Percentiles rank a stretch among this genome's conserved stretches.
These are phyloP conservation scores for Erinaceus europaeus DNA, from an alignment of 2,113 vertebrate genomes.

Conservation along the genomic window DNA sequence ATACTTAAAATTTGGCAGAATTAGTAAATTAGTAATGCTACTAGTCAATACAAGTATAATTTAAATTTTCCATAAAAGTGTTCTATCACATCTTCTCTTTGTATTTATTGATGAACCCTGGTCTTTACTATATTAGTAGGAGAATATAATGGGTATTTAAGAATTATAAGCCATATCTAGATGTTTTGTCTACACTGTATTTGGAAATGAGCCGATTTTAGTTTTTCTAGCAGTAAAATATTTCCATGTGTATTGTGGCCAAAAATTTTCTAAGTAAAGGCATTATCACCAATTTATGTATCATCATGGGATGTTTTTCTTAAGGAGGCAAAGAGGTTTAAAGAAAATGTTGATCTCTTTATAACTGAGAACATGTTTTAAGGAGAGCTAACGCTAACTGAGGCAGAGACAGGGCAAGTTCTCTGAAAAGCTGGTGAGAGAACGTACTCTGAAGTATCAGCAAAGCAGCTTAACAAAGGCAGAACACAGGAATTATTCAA, in stretches of 20 bases:
- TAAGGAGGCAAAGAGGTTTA: constrained; percentile 71
- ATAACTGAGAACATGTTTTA: constrained; percentile 68
- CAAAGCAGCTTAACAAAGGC: not conserved
- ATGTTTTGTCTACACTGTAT: constrained; percentile 69
- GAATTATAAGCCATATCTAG: constrained; percentile 50
- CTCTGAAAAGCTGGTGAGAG: not conserved
- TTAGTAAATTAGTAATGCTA: constrained; percentile 35
- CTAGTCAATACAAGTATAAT: constrained; percentile 54
- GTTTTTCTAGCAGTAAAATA: constrained; percentile 75
- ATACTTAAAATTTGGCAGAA: constrained; percentile 67
- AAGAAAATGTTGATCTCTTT: constrained; percentile 67
- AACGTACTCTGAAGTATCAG: not conserved
- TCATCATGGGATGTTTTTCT: constrained; percentile 71
- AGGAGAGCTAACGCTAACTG: not conserved
- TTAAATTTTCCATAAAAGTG: constrained; percentile 46
- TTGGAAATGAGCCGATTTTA: constrained; percentile 66
- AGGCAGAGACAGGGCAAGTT: not conserved
- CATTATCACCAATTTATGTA: constrained; percentile 72
- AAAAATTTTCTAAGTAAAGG: constrained; percentile 71
- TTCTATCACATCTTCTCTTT: constrained; percentile 20
- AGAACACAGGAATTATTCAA: not conserved
- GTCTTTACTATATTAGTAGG: constrained; percentile 37
- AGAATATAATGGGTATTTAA: constrained; percentile 37
- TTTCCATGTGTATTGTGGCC: constrained; percentile 73
- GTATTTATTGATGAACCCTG: constrained; percentile 22